phyloP scores from a whole-genome alignment of 2,797 vertebrate genomes.

The Carapus acus region DNA sequence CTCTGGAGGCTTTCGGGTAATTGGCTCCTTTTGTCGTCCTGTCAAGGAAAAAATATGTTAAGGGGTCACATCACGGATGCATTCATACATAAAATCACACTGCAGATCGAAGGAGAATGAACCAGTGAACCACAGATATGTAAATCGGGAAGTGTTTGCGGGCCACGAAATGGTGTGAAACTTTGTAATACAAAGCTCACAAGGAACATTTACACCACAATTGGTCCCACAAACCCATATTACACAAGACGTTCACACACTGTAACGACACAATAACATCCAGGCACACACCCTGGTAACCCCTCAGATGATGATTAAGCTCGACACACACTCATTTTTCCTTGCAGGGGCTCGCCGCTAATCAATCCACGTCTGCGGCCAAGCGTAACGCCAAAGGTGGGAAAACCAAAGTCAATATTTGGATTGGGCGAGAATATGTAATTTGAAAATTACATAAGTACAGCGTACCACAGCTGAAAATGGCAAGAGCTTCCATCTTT shows the following conservation, averaged over 20 bases:
- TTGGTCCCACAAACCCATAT: neutral
- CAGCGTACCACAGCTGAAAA: constrained; percentile 48
- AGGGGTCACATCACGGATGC: no score
- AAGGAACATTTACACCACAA: neutral
- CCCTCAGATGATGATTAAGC: constrained; percentile 44
- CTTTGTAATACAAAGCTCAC: no score
- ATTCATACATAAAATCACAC: no score
- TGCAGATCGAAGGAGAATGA: no score
- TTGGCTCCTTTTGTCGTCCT: no score
- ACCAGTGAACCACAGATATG: no score
- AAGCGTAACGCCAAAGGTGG: constrained; percentile 36
- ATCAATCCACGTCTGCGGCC: constrained; percentile 51
- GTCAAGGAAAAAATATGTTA: no score
- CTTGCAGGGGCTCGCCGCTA: constrained; percentile 26
- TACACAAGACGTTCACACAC: constrained; percentile 3
- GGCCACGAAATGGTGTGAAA: no score
- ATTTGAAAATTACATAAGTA: constrained; percentile 58
- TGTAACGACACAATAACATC: no score
- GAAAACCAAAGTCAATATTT: constrained; percentile 64
- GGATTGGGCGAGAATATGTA: constrained; percentile 46
- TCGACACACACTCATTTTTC: constrained; percentile 44
- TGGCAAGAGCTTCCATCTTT: constrained; percentile 27
- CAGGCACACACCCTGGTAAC: neutral
- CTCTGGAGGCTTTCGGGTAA: no score
- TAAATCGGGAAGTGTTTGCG: no score